Evolutionary conservation across 2,113 vertebrate species (phyloP), one percentile per base, ranked within the genome.

Genomic region (Silurus meridionalis): DNA sequence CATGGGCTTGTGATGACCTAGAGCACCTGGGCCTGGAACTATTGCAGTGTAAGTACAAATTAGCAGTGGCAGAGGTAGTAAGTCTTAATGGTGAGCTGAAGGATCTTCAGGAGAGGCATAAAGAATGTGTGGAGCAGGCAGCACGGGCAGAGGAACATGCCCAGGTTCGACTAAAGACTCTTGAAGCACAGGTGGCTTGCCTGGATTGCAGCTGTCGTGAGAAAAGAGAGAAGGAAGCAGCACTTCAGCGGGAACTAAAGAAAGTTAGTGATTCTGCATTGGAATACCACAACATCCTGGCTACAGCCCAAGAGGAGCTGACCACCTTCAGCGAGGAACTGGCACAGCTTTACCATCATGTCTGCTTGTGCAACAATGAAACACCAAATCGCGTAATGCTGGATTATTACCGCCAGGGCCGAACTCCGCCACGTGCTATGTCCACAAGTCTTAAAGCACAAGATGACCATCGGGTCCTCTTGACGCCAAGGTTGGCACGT

Each of bases 291-390:
- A 95, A 91, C 69, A 97, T 96, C 13, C 92, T 99, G 86, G 97
- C 95, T 57, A 94, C 95, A 0, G 96, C 97, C 81, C 97, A 99
- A 90, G 98, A 99, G 0, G 97, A 99, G 92, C 91, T 99, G 92
- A 96, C 98, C 91, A 97, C 94, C 0, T 97, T 99, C 69, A 99
- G 98, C 0, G 98, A 99, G 92, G 98, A 99, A 89, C 93, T 99
- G 4, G 98, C 98, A 13, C 97, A 99, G 94, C 97, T 99, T 23
- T 99, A 99, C 91, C 97, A 99, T 90, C 98, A 99, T 0, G 97
- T 99, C 64, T 99, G 98, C 93, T 94, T 99, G 81, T 99, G 98
- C 94, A 99, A 99, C 92, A 99, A 99, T 0, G 98, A 99, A 94
- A 99, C 97, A 0, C 98, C 98, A 6, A 97, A 98, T 92, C 96